Evolutionary conservation across 2,113 vertebrate species (phyloP).

Genomic region (Bettongia penicillata): DNA sequence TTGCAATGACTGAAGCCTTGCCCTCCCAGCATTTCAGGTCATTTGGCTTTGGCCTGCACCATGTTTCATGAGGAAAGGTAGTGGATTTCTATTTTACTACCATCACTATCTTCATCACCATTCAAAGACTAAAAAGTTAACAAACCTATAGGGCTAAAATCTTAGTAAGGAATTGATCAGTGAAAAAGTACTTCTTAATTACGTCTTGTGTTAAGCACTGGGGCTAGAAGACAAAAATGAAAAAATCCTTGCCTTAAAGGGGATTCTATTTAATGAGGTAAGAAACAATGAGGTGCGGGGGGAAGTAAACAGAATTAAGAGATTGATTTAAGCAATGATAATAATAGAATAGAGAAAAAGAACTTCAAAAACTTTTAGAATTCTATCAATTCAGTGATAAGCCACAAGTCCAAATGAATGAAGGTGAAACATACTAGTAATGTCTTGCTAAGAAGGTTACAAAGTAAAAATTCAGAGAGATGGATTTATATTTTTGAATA

Average conservation of each 20-base stretch:
- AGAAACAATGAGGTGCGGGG: not conserved
- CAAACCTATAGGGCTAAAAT: not conserved
- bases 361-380: not conserved
- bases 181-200: not conserved
- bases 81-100: not conserved
- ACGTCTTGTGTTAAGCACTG: not conserved
- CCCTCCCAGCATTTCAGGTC: not conserved
- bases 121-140: conserved; percentile 15
- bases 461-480: not conserved
- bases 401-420: not conserved
- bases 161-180: not conserved
- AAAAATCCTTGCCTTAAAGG: not conserved
- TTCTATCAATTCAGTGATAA: not conserved
- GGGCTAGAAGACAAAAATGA: not conserved
- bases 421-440: not conserved
- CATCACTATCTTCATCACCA: not conserved
- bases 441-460: not conserved
- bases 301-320: not conserved
- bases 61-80: not conserved
- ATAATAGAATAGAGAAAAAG: not conserved
- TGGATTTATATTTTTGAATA: not conserved
- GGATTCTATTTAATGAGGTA: not conserved
- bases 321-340: not conserved
- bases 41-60: not conserved
- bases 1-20: not conserved